Conservation (phyloP, 2,888 invertebrate genomes). For the Axea sp. region DNA sequence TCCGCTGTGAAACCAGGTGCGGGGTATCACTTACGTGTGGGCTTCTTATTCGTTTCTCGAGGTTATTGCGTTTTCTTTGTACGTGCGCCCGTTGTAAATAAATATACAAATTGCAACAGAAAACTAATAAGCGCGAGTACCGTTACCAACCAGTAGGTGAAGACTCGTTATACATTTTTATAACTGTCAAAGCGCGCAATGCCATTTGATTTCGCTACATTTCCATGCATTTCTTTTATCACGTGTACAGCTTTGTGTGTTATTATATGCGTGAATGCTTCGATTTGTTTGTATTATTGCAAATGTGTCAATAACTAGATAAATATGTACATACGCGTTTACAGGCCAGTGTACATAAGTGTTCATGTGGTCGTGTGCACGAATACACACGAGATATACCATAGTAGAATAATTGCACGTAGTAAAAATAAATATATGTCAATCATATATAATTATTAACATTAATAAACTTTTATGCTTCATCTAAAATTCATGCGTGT, state of each 20-base stretch:
- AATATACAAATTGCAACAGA: slow-evolving; percentile 54
- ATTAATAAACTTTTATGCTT: no score
- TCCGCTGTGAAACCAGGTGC: slow-evolving; percentile 48
- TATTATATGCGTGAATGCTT: no score
- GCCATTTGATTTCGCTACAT: slow-evolving; percentile 6
- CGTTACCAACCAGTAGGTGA: slow-evolving; percentile 44
- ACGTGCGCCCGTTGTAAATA: slow-evolving; percentile 46
- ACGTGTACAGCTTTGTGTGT: slow-evolving; percentile 1
- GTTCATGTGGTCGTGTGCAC: no score
- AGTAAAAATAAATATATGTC: no score
- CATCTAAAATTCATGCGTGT: no score
- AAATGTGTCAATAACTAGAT: no score
- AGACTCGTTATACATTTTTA: slow-evolving; percentile 48
- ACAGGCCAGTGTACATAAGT: no score
- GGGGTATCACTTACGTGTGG: slow-evolving; percentile 49
- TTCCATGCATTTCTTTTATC: slow-evolving; percentile 20
- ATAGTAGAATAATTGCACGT: no score
- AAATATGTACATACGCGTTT: no score
- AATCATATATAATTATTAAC: no score
- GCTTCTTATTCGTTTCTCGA: slow-evolving; percentile 55
- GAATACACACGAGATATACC: no score
- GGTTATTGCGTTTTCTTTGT: slow-evolving; percentile 55
- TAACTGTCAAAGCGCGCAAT: slow-evolving; percentile 12
- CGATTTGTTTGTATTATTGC: no score
- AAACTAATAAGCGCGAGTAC: slow-evolving; percentile 49